Conservation (phyloP, 1,140 invertebrate species). For the Linepithema humile region DNA sequence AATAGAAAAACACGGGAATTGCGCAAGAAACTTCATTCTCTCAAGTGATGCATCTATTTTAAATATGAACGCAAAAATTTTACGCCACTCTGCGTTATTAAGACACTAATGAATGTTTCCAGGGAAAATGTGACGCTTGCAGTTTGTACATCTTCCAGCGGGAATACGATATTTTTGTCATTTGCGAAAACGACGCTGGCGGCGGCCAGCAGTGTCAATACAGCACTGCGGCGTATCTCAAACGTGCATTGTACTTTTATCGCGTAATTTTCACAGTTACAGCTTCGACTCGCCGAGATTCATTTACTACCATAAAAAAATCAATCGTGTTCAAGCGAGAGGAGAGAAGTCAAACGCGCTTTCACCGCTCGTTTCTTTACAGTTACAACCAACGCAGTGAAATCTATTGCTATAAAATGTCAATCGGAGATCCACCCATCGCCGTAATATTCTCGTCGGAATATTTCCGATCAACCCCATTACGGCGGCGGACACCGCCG, state of each 20-base stretch:
- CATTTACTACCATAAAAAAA: conserved; percentile 5
- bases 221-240: not conserved
- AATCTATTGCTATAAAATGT: conserved; percentile 25
- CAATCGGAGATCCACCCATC: not conserved
- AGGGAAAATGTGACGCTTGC: not conserved
- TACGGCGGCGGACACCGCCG: not conserved
- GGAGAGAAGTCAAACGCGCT: not conserved
- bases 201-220: no score
- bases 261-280: not conserved
- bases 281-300: not conserved
- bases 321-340: not conserved
- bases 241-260: not conserved
- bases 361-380: not conserved
- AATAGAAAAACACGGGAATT: conserved; percentile 9
- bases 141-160: not conserved
- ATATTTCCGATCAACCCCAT: conserved; percentile 12
- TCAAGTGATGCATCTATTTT: conserved; percentile 30
- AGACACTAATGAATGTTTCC: conserved; percentile 40
- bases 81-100: conserved; percentile 21
- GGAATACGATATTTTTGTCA: not conserved
- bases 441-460: not conserved
- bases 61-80: conserved; percentile 24
- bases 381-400: not conserved
- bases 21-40: conserved; percentile 21
- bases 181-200: not conserved